Base-by-base conservation (phyloP, 2,113 vertebrate genomes). In the Copsychus sechellarum region DNA sequence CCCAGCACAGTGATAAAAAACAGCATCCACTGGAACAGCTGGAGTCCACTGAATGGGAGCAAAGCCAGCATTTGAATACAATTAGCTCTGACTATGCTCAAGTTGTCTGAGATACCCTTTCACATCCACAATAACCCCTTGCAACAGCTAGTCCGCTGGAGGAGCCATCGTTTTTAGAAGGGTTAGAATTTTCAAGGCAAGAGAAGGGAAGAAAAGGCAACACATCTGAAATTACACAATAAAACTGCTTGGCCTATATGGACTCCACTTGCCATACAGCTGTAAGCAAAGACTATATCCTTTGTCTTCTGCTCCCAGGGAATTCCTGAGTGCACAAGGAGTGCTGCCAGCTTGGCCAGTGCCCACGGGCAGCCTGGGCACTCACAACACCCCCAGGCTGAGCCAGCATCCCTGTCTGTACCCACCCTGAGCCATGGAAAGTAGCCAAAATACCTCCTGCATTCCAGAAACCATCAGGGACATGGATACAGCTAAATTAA, bases 361-460 rank as follows among this genome's bases (percentile, higher is more conserved):
- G 36, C 33, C 25, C 34, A 25, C 1, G 3, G 42, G 42, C 66
- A 79, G 43, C 56, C 80, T 24, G 29, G 7, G 22, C 28, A 8
- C 31, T n/a, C 51, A 14, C 17, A 57, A 4, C 33, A 24, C 13
- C 5, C 21, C 23, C 18, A 3, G n/a, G 45, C 43, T 24, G 24
- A 34, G 38, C 0, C 0, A 73, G 18, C 57, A 51, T 19, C 81
- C 43, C 43, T 5, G 5, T 5, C 40, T 2, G 1, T 23, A 65
- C 8, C 23, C 36, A 50, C 11, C 36, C 58, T 14, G 11, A 80
- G 50, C 66, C 42, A 70, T 2, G 8, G 42, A 12, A 66, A 21
- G 28, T 3, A 24, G 31, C 40, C 42, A 70, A 78, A 81, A 58
- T 2, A 31, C 18, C 12, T 14, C 14, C 51, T 38, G 8, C 20